Conservation (phyloP, 2,113 vertebrate genomes). For the Muscicapa adusta region DNA sequence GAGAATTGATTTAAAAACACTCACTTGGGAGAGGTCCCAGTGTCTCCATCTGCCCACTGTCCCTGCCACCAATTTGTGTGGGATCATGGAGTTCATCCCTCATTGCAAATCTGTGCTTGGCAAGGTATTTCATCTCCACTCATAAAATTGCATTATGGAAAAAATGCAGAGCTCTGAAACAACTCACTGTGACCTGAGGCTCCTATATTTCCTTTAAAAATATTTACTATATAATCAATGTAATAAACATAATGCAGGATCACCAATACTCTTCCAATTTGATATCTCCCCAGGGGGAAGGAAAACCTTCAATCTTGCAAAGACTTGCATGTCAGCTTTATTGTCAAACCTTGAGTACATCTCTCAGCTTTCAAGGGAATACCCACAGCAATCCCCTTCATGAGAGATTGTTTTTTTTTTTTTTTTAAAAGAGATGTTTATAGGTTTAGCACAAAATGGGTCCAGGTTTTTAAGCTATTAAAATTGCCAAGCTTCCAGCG, state of each 20-base stretch:
- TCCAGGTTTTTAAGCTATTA: neutral
- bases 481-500: neutral
- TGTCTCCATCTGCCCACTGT: neutral
- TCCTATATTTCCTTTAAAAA: neutral
- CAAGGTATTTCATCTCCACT: neutral
- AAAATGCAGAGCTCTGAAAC: neutral
- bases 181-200: neutral
- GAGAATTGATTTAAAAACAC: neutral
- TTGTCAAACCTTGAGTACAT: neutral
- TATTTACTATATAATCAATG: conserved; percentile 54
- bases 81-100: neutral
- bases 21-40: neutral
- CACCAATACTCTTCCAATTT: neutral
- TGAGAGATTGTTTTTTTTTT: neutral
- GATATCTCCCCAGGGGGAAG: neutral
- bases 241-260: conserved; percentile 50
- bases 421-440: neutral
- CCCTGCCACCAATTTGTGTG: neutral
- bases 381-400: neutral
- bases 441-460: neutral
- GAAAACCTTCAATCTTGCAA: neutral
- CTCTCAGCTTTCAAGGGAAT: neutral
- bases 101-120: neutral
- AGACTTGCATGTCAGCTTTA: neutral
- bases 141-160: conserved; percentile 15